phyloP scores from a whole-genome alignment of 1,140 invertebrate species.

The Drosophila varians region DNA sequence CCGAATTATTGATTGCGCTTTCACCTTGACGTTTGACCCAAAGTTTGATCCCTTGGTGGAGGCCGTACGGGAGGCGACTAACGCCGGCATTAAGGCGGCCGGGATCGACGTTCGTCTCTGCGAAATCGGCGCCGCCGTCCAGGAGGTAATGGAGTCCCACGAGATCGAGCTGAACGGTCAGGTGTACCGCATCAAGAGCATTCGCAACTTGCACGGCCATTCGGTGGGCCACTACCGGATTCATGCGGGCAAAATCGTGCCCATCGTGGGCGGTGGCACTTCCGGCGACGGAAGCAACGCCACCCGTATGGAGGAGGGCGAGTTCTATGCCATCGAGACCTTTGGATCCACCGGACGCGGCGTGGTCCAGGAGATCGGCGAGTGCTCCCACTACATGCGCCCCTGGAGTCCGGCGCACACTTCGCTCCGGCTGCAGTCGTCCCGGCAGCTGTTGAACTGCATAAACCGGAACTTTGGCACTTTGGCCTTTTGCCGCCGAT shows the following conservation, averaged over 20 bases:
- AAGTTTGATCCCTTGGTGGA: conserved; percentile 98
- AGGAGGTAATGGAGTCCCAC: conserved; percentile 99
- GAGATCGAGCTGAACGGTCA: conserved; percentile 99
- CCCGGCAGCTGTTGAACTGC: conserved; percentile 95
- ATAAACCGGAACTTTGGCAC: conserved; percentile 99
- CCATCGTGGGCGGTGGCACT: conserved; percentile 99
- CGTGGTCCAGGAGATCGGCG: conserved; percentile 99
- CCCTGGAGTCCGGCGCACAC: conserved; percentile 97
- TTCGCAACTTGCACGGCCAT: conserved; percentile 99
- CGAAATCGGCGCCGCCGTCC: conserved; percentile 98
- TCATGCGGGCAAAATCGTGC: conserved; percentile 99
- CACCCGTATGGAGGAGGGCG: conserved; percentile 99
- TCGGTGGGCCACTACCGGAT: conserved; percentile 99
- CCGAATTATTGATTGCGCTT: conserved; percentile 99
- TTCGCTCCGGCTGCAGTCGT: conserved; percentile 94
- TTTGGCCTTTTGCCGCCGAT: conserved; percentile 98
- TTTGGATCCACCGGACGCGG: conserved; percentile 99
- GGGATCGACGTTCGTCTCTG: conserved; percentile 99
- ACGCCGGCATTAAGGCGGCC: conserved; percentile 97
- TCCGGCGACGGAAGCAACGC: conserved; percentile 83
- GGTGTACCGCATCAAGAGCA: conserved; percentile 98
- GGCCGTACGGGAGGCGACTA: conserved; percentile 98
- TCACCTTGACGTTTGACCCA: conserved; percentile 97
- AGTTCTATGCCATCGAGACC: conserved; percentile 99
- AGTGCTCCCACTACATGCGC: conserved; percentile 99